Base-by-base conservation (phyloP, 2,113 vertebrate genomes). In the Cyrtonyx montezumae region DNA sequence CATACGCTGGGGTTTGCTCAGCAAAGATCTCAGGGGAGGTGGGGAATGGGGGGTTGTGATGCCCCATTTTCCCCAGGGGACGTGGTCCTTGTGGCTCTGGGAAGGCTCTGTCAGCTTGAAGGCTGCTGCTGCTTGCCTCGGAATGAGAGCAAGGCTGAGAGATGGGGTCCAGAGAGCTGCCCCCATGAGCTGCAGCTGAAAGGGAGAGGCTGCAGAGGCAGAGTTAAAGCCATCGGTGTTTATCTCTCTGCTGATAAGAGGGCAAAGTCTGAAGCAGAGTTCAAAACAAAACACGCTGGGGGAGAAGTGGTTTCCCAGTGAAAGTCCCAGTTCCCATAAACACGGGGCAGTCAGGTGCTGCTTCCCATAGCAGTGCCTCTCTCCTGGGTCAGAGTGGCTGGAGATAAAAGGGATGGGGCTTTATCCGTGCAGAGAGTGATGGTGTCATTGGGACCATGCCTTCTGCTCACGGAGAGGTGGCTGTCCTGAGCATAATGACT, bases 211-310 rank as follows among this genome's bases (percentile, higher is more conserved):
- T 45, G 73, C 37, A 13, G 62, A 32, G 43, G 58, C 53, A 63
- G 75, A 3, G 1, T 6, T 4, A 5, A 23, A 88, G 46, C 83
- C 78, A 1, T 46, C 9, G 55, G 1, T 2, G 1, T 59, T 0
- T 3, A 30, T 62, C 10, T 20, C 18, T 28, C 13, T 28, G 89
- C 81, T 76, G 93, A 91, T 91, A 87, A 91, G 78, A 26, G 96
- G 75, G 81, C 90, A 80, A 93, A 96, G 96, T 95, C 94, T 69
- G 71, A 34, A 12, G 0, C 14, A 4, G 46, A 9, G 65, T 21
- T 53, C 36, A 8, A 0, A 1, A 3, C 79, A 13, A 0, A 0
- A 13, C 15, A 0, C 3, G 55, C 3, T 42, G 74, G 16, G 1
- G 11, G 10, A 23, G 68, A 17, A 48, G 45, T 14, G 5, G 10